Base-by-base conservation (phyloP, 1,140 invertebrate species). In the Maniola jurtina region DNA sequence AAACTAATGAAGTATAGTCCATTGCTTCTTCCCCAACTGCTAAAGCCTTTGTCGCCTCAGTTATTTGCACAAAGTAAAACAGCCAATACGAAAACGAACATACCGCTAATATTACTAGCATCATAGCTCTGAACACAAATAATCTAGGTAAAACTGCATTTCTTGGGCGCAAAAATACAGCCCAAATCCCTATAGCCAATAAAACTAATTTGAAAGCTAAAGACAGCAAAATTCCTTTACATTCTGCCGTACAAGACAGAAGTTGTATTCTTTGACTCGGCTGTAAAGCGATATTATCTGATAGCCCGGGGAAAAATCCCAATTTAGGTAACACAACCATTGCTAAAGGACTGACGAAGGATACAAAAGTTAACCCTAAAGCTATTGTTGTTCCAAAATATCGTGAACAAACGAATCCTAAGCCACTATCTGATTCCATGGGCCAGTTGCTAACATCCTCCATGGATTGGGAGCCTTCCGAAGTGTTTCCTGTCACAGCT, bases 51-150 rank as follows among this genome's bases (percentile, higher is more conserved):
- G 94, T 93, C n/a, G 93, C 94, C 87, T 95, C 95, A 33, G 93
- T 95, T 71, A 97, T 94, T 93, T 98, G 95, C 50, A 98, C 97
- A 75, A 97, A 95, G 83, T 99, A 99, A 88, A 99, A 99, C 0
- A 99, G 92, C 98, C 98, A 99, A 91, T 98, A 99, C 13, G 97
- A 95, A 92, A 99, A 98, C 63, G 96, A 97, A 83, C 98, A 96
- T 10, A 99, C 93, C 56, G 98, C 94, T n/a, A 98, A 94, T 40
- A 99, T 93, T 11, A 97, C 93, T 55, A 99, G 91, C 16, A 99
- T 95, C 71, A 97, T 93, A 0, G 97, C 95, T 77, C 97, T 93
- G 81, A 98, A 98, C 45, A 99, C 92, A 90, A 97, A 98, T 76
- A 99, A 96, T 70, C 98, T 92, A 6, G 98, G 98, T 92, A 99